These are phyloP conservation scores for Chroicocephalus ridibundus DNA, from an alignment of 2,113 vertebrate genomes.

Conservation along the genomic window DNA sequence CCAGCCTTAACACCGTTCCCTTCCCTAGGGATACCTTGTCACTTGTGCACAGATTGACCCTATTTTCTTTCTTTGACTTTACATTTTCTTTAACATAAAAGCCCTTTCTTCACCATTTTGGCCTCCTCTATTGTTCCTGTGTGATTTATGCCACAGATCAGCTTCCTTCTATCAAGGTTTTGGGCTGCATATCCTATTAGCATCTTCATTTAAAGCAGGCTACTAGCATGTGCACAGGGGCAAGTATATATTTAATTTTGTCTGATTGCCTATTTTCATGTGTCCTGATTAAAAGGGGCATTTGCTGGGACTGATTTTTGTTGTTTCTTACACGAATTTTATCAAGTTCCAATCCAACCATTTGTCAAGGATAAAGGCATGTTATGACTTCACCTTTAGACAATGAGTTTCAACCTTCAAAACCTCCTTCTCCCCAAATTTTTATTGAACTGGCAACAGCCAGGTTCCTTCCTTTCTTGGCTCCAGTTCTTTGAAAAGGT, in stretches of 20 bases:
- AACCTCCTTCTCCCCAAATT: not conserved
- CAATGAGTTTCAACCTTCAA: not conserved
- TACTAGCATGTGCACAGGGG: not conserved
- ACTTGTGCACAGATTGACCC: slow-evolving; percentile 26
- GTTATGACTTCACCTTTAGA: not conserved
- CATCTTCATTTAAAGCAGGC: slow-evolving; percentile 1
- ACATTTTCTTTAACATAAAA: slow-evolving; percentile 27
- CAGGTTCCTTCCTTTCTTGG: not conserved
- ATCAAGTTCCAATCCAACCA: not conserved
- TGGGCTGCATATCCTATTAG: not conserved
- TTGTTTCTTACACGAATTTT: not conserved
- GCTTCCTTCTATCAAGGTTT: not conserved
- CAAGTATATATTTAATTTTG: not conserved
- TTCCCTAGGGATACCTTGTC: slow-evolving; percentile 18
- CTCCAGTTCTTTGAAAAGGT: not conserved
- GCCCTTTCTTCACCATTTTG: not conserved
- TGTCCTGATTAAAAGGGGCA: not conserved
- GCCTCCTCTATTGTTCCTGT: not conserved
- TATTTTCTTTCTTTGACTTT: slow-evolving; percentile 28
- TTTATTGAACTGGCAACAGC: not conserved
- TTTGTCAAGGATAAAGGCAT: not conserved
- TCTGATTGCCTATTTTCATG: not conserved
- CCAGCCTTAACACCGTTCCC: not conserved
- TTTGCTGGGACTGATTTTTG: not conserved
- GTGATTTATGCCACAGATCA: slow-evolving; percentile 15